Evolutionary conservation across 2,888 invertebrate species (phyloP).

Genomic region (Anthrax anthrax): DNA sequence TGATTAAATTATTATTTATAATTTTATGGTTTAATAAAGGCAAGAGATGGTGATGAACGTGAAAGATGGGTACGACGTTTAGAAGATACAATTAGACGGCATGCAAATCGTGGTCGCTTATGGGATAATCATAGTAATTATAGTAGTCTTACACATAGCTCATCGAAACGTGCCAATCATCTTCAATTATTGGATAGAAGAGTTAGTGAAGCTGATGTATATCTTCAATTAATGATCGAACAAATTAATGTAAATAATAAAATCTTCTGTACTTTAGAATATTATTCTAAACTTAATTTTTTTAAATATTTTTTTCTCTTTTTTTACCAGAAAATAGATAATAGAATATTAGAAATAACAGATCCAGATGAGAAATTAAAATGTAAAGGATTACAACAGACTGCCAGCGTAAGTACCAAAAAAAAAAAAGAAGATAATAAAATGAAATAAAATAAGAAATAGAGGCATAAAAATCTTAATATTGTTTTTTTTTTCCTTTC

Average conservation of each 20-base stretch:
- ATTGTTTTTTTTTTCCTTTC: conserved; percentile 6
- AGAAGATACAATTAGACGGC: conserved; percentile 84
- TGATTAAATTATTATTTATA: neutral
- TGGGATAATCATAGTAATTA: conserved; percentile 30
- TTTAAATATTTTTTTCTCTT: neutral
- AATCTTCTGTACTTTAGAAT: too few relatives aligned
- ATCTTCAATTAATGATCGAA: conserved; percentile 88
- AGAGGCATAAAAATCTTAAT: conserved; percentile 11
- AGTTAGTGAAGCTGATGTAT: conserved; percentile 89
- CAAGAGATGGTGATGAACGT: conserved; percentile 83
- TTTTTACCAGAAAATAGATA: conserved; percentile 49
- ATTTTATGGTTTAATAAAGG: conserved; percentile 51
- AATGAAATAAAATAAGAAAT: too few relatives aligned
- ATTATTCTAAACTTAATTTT: too few relatives aligned
- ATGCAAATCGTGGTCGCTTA: conserved; percentile 45
- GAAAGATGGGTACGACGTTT: conserved; percentile 93
- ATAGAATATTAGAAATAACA: conserved; percentile 45
- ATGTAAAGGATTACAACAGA: conserved; percentile 55
- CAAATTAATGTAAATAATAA: conserved; percentile 54
- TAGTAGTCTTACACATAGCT: conserved; percentile 15
- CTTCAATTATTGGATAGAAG: conserved; percentile 71
- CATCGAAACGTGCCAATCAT: conserved; percentile 30
- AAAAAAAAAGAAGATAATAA: conserved; percentile 25
- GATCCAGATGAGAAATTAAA: conserved; percentile 54
- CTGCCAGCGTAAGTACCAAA: conserved; percentile 54